Base-by-base conservation (phyloP, 2,113 vertebrate species). In the Tupaia tana region DNA sequence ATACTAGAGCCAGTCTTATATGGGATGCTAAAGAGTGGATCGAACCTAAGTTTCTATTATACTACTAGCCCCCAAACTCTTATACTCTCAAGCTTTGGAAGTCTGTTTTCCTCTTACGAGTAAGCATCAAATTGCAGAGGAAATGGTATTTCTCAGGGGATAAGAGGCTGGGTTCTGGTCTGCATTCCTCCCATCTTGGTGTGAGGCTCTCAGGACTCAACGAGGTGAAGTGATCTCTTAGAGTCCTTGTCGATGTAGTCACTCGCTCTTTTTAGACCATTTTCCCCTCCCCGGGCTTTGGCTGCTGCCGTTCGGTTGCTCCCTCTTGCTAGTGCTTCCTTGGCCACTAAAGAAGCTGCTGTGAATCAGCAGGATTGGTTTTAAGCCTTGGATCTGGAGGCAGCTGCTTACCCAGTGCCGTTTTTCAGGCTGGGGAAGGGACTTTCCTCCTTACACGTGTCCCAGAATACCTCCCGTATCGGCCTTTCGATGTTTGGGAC, bases 401-500 rank as follows among this genome's bases (percentile, higher is more conserved):
- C 59, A 93, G 90, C 88, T 64, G 64, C 80, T 82, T 82, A 22
- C 75, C 61, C 31, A 22, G 67, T 34, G 20, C 74, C 73, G 58
- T 86, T 67, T 43, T 77, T 67, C 54, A 78, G n/a, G 63, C 81
- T 93, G 0, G 15, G 74, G 74, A 78, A 82, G 85, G 79, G 88
- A 87, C 29, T 63, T 54, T 74, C 63, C 70, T 74, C 89, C 75
- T 70, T 43, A 71, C 1, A 1, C 64, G 52, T 0, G 9, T 95
- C 73, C 85, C 88, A 14, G 79, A 93, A 82, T 93, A 78, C 73
- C 64, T 93, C 81, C 34, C 77, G 43, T 63, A 63, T 94, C 95
- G 86, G 90, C 56, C 81, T 92, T 77, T 58, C 25, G 52, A 83
- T 91, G n/a, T 92, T 73, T 93, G 70, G 74, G 59, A 67, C 70